A percentile compares a stretch with the other conserved stretches of the same genome.
phyloP scores from a whole-genome alignment of 53 echinoderm and acorn worm genomes.

The Holothuria leucospilota region DNA sequence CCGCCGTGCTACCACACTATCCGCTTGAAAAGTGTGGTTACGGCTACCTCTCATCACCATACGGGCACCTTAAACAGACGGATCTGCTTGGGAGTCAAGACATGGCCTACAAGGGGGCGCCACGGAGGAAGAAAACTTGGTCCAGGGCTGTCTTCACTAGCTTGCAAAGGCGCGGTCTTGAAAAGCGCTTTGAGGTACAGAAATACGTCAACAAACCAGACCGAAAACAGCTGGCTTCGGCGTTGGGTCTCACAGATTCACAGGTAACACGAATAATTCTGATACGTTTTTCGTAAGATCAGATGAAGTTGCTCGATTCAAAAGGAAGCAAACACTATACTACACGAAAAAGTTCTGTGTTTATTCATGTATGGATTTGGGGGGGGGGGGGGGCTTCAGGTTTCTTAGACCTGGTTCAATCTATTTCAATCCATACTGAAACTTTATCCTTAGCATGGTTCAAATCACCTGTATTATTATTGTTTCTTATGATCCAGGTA shows the following conservation, averaged over 20 bases:
- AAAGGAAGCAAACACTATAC: no score
- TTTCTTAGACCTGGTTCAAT: no score
- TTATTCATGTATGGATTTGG: no score
- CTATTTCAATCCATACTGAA: no score
- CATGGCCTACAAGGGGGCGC: slow-evolving; percentile 47
- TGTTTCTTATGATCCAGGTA: no score
- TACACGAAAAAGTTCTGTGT: no score
- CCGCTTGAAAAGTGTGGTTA: slow-evolving; percentile 34
- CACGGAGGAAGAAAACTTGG: slow-evolving; percentile 91
- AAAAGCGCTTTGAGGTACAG: slow-evolving; percentile 93
- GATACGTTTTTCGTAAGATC: no score
- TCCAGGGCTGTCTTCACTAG: slow-evolving; percentile 96
- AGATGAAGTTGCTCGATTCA: no score
- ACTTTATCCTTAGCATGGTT: no score
- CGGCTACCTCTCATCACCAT: slow-evolving; percentile 17
- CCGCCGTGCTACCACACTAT: slow-evolving; percentile 14
- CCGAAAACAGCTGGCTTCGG: slow-evolving; percentile 87
- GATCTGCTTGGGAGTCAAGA: slow-evolving; percentile 15
- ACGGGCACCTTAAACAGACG: slow-evolving; percentile 31
- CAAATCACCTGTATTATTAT: no score
- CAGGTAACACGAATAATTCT: slow-evolving; percentile 64
- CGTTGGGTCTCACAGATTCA: slow-evolving; percentile 91
- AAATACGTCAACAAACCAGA: slow-evolving; percentile 99
- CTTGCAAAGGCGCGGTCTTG: slow-evolving; percentile 90
- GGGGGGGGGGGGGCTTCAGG: no score